Evolutionary conservation across 2,113 vertebrate species (phyloP).

Genomic region (Mesitornis unicolor): DNA sequence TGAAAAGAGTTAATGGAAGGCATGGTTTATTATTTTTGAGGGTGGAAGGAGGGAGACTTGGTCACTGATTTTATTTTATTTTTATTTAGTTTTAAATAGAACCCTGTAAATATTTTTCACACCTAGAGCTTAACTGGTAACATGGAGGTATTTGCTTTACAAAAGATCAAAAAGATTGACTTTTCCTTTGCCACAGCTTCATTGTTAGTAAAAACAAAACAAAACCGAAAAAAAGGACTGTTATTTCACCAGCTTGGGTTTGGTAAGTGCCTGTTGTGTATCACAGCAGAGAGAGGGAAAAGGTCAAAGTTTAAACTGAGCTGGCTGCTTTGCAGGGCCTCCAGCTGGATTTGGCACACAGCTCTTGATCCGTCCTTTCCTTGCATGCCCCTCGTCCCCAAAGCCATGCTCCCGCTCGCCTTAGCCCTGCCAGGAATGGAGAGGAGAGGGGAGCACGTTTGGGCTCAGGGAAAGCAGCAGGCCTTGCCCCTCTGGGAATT

Average conservation of each 20-base stretch:
- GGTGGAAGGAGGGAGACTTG: not conserved
- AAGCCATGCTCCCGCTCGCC: not conserved
- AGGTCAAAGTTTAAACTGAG: constrained; percentile 42
- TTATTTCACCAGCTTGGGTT: constrained; percentile 31
- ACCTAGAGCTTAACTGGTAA: constrained; percentile 12
- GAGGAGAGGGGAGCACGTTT: not conserved
- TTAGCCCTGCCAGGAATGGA: not conserved
- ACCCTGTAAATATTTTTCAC: constrained; percentile 4
- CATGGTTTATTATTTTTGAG: not conserved
- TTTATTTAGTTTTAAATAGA: constrained; percentile 32
- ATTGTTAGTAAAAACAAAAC: not conserved
- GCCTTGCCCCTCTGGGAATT: not conserved
- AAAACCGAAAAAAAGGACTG: not conserved
- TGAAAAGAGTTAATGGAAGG: not conserved
- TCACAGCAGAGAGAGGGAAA: constrained; percentile 33
- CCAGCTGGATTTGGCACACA: not conserved
- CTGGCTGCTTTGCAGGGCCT: not conserved
- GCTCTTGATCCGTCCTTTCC: not conserved
- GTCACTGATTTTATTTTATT: not conserved
- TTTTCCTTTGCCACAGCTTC: constrained; percentile 8
- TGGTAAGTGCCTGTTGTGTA: constrained; percentile 16
- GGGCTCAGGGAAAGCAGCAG: not conserved
- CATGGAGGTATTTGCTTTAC: constrained; percentile 12
- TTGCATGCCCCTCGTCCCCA: accelerated
- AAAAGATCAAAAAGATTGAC: not conserved